phyloP scores from a whole-genome alignment of 2,797 vertebrate species.

The Pseudopleuronectes americanus region DNA sequence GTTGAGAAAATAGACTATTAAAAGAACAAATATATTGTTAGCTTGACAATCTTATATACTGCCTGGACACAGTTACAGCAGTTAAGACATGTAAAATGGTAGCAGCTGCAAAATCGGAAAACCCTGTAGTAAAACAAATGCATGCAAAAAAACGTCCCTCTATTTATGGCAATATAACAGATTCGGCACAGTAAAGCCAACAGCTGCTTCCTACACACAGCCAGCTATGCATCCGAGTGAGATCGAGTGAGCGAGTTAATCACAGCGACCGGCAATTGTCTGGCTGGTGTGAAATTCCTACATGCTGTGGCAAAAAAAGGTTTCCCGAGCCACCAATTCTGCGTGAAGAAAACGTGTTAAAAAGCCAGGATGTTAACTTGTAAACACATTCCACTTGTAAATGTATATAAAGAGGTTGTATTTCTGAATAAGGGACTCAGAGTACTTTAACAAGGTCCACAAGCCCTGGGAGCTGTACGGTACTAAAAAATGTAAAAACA shows the following conservation, averaged over 20 bases:
- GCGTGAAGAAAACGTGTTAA: conserved; percentile 4
- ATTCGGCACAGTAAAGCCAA: conserved; percentile 21
- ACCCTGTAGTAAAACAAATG: background rate
- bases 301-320: conserved; percentile 8
- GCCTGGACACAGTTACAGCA: background rate
- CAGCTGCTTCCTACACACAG: conserved; percentile 14
- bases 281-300: background rate
- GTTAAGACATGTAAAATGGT: background rate
- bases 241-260: background rate
- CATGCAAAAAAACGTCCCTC: background rate
- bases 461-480: background rate
- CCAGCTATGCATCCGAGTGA: conserved; percentile 3
- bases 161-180: conserved; percentile 1
- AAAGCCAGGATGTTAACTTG: conserved; percentile 3
- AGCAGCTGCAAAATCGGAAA: background rate
- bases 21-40: background rate
- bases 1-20: background rate
- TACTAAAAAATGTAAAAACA: background rate
- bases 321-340: conserved; percentile 14
- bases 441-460: background rate
- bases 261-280: conserved; percentile 1
- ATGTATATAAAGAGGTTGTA: background rate
- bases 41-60: background rate
- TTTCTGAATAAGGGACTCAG: background rate
- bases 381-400: background rate